A percentile compares a stretch with the other conserved stretches of the same genome.
Conservation (phyloP, 2,113 vertebrate genomes). For the Thunnus maccoyii region DNA sequence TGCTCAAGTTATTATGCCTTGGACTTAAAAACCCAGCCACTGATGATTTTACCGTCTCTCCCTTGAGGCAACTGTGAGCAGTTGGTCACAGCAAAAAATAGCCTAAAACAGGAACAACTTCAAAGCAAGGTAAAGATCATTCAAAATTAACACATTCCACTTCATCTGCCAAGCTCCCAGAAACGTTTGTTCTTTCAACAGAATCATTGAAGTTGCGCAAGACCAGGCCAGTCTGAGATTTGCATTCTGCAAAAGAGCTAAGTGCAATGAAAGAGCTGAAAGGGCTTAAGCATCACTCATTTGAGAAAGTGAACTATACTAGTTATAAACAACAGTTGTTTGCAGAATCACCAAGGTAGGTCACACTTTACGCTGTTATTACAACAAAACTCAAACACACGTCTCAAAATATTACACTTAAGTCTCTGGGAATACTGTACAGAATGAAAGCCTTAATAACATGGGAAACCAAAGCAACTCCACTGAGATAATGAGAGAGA, state of each 20-base stretch:
- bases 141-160: constrained; percentile 51
- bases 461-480: not conserved
- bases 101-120: constrained; percentile 37
- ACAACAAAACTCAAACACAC: constrained; percentile 12
- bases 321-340: constrained; percentile 6
- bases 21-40: constrained; percentile 28
- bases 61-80: constrained; percentile 31
- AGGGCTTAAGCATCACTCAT: not conserved
- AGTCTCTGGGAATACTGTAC: constrained; percentile 3
- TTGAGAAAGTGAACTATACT: constrained; percentile 5
- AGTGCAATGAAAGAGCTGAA: constrained; percentile 14
- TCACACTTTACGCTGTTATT: constrained; percentile 1
- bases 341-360: constrained; percentile 15
- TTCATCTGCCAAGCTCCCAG: constrained; percentile 44
- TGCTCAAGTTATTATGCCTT: constrained; percentile 12
- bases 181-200: constrained; percentile 16
- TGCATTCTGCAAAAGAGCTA: constrained; percentile 19
- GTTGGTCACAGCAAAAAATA: constrained; percentile 55
- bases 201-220: constrained; percentile 34
- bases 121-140: constrained; percentile 49
- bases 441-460: constrained; percentile 14
- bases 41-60: constrained; percentile 41
- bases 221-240: constrained; percentile 30
- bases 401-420: constrained; percentile 16
- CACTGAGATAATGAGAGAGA: constrained; percentile 28